Evolutionary conservation across 2,888 invertebrate genomes (phyloP).

Genomic region (Chalcis sispes): DNA sequence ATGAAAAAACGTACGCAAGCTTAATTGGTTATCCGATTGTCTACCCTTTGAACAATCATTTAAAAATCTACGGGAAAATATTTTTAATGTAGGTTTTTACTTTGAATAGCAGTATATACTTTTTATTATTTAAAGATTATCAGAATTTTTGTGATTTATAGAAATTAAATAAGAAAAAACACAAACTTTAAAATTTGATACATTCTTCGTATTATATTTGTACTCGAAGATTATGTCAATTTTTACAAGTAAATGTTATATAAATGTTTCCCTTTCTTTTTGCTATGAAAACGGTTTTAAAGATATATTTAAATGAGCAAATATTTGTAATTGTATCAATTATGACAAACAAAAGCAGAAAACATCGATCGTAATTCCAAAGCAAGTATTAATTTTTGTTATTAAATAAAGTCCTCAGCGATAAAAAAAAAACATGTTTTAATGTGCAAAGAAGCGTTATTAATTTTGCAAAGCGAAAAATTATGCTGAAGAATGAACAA

Average conservation of each 20-base stretch:
- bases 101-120: no score
- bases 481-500: background rate
- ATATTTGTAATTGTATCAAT: slow-evolving; percentile 53
- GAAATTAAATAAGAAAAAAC: slow-evolving; percentile 43
- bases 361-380: slow-evolving; percentile 39
- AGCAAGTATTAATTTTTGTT: slow-evolving; percentile 52
- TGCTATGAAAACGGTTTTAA: slow-evolving; percentile 41
- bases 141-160: slow-evolving; percentile 53
- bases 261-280: slow-evolving; percentile 41
- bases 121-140: slow-evolving; percentile 8
- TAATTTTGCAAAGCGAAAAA: slow-evolving; percentile 33
- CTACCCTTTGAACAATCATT: no score
- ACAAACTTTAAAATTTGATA: slow-evolving; percentile 41
- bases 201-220: slow-evolving; percentile 23
- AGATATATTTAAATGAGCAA: slow-evolving; percentile 34
- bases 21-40: no score
- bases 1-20: slow-evolving; percentile 32
- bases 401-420: slow-evolving; percentile 31
- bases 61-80: no score
- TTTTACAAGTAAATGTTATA: slow-evolving; percentile 42
- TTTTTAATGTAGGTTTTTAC: no score
- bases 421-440: slow-evolving; percentile 37
- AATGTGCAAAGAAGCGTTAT: slow-evolving; percentile 44
- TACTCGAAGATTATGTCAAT: slow-evolving; percentile 39
- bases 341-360: slow-evolving; percentile 28